Evolutionary conservation across 2,113 vertebrate genomes (phyloP).

Genomic region (Chascanopsetta lugubris): DNA sequence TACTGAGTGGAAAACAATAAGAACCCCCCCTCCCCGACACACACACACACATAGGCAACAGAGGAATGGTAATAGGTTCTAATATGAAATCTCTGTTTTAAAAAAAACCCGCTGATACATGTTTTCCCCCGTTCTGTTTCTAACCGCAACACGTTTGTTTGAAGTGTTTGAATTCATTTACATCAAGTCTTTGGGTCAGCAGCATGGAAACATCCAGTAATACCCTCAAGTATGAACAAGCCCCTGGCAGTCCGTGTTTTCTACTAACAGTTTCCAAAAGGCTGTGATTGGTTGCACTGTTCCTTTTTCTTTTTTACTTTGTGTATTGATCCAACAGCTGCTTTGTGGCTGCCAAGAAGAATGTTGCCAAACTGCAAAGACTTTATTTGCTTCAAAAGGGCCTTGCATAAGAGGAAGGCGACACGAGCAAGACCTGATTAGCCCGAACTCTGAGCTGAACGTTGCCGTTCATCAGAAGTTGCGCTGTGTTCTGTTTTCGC

Average conservation of each 20-base stretch:
- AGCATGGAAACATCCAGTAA: slow-evolving; percentile 78
- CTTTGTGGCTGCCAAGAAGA: slow-evolving; percentile 74
- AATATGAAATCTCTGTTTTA: slow-evolving; percentile 55
- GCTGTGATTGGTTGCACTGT: slow-evolving; percentile 63
- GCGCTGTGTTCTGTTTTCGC: slow-evolving; percentile 70
- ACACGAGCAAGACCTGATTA: slow-evolving; percentile 77
- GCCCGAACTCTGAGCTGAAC: slow-evolving; percentile 69
- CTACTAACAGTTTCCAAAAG: slow-evolving; percentile 75
- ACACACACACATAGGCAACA: slow-evolving; percentile 31
- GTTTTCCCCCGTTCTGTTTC: slow-evolving; percentile 6
- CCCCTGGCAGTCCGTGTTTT: slow-evolving; percentile 66
- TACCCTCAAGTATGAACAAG: slow-evolving; percentile 72
- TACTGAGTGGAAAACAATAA: slow-evolving; percentile 72
- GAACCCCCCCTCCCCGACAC: slow-evolving; percentile 17
- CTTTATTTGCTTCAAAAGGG: slow-evolving; percentile 75
- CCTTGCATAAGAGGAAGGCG: slow-evolving; percentile 67
- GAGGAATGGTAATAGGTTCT: slow-evolving; percentile 55
- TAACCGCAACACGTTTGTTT: slow-evolving; percentile 55
- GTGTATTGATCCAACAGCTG: slow-evolving; percentile 80
- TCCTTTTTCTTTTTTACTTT: slow-evolving; percentile 54
- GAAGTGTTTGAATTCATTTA: slow-evolving; percentile 68
- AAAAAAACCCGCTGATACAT: slow-evolving; percentile 45
- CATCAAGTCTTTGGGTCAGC: slow-evolving; percentile 72
- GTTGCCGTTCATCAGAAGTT: slow-evolving; percentile 70
- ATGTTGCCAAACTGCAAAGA: slow-evolving; percentile 72